phyloP scores from a whole-genome alignment of 2,113 vertebrate species.

The Tonatia bakeri region DNA sequence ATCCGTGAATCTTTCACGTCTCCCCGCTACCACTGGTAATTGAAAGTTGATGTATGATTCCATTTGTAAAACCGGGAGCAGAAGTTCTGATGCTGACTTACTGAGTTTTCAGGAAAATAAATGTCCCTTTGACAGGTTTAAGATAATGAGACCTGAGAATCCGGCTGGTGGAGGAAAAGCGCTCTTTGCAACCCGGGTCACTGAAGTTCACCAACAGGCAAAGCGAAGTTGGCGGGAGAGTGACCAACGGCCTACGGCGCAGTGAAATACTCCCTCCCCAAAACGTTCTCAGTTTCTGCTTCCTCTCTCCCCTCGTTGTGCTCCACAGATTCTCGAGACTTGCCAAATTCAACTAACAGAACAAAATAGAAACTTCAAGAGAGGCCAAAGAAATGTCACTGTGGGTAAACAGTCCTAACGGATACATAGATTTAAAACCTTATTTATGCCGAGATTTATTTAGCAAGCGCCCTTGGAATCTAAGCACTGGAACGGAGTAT shows the following conservation, averaged over 20 bases:
- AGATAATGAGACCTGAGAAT: conserved; percentile 29
- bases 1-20: not conserved
- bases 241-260: not conserved
- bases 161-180: not conserved
- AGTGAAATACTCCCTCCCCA: not conserved
- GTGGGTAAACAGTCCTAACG: conserved; percentile 71
- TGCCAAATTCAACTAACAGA: conserved; percentile 62
- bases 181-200: not conserved
- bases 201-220: not conserved
- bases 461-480: conserved; percentile 75
- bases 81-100: conserved; percentile 31
- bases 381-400: conserved; percentile 76
- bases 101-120: conserved; percentile 43
- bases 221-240: not conserved
- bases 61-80: conserved; percentile 57
- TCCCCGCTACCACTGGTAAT: not conserved
- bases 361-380: conserved; percentile 68
- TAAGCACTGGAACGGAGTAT: conserved; percentile 77
- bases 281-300: conserved; percentile 17
- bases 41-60: conserved; percentile 57
- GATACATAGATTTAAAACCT: conserved; percentile 77
- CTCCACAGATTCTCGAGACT: not conserved
- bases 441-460: conserved; percentile 80
- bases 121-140: not conserved
- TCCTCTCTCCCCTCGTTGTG: not conserved